A percentile compares a stretch with the other conserved stretches of the same genome.
Conservation (phyloP, 2,888 invertebrate genomes). For the Andrena fulva region DNA sequence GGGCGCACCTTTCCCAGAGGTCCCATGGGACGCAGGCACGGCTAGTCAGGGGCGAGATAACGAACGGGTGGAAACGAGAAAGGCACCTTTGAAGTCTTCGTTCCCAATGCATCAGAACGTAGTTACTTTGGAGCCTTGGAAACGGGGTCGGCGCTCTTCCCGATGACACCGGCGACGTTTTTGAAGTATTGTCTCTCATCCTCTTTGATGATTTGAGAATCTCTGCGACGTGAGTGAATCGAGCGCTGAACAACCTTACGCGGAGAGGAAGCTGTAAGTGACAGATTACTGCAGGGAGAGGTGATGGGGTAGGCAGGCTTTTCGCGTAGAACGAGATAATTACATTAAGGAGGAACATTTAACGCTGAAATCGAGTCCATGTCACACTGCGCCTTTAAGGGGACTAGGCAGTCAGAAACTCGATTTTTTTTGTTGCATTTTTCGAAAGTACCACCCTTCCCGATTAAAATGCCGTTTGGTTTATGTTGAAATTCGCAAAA, state of each 20-base stretch:
- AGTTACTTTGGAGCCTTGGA: slow-evolving; percentile 16
- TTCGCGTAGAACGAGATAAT: background rate
- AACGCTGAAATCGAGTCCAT: too few species aligned
- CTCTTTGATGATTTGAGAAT: slow-evolving; percentile 20
- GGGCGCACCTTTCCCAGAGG: background rate
- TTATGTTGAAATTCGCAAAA: too few species aligned
- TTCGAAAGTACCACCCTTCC: too few species aligned
- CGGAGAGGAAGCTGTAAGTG: background rate
- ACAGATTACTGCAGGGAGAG: background rate
- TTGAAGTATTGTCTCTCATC: background rate
- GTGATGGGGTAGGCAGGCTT: background rate
- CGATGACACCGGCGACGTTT: slow-evolving; percentile 6
- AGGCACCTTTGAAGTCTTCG: slow-evolving; percentile 23
- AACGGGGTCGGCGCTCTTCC: slow-evolving; percentile 2
- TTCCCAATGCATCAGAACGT: slow-evolving; percentile 10
- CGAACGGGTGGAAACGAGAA: background rate
- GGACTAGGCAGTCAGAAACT: too few species aligned
- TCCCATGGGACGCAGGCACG: background rate
- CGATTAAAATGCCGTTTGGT: too few species aligned
- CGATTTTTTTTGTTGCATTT: too few species aligned
- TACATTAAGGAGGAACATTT: background rate
- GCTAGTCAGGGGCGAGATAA: slow-evolving; percentile 21
- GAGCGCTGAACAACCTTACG: background rate
- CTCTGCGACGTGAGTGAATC: background rate
- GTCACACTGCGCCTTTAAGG: too few species aligned